Percentiles rank a stretch among this genome's conserved stretches.
phyloP scores from a whole-genome alignment of 2,888 invertebrate species.

The Gibbula magus region DNA sequence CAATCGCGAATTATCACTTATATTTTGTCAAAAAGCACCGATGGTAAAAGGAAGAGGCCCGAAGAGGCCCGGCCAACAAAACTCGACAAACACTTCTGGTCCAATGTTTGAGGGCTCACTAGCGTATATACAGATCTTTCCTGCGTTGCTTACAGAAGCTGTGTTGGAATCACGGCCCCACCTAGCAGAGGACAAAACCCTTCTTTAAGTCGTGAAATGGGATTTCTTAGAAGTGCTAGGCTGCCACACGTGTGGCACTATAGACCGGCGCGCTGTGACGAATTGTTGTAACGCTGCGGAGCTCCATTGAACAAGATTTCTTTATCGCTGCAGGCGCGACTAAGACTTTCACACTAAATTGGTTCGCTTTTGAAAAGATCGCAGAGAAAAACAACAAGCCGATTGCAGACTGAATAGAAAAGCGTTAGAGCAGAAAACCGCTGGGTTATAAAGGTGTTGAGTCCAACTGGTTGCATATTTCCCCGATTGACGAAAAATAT shows the following conservation, averaged over 20 bases:
- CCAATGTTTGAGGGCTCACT: background rate
- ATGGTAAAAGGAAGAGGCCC: background rate
- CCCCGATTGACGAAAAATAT: background rate
- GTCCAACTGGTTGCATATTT: background rate
- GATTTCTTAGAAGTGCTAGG: background rate
- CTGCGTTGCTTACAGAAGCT: background rate
- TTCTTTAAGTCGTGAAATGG: background rate
- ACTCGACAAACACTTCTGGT: conserved; percentile 11
- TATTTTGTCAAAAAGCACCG: conserved; percentile 17
- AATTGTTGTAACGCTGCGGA: conserved; percentile 19
- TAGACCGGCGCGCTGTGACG: conserved; percentile 17
- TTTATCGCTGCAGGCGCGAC: conserved; percentile 29
- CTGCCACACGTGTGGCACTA: background rate
- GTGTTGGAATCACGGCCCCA: background rate
- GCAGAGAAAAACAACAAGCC: conserved; percentile 14
- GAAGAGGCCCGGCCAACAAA: background rate
- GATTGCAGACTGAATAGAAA: conserved; percentile 1
- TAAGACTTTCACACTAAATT: conserved; percentile 30
- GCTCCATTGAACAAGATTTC: conserved; percentile 26
- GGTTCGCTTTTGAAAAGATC: conserved; percentile 12
- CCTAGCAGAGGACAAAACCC: background rate
- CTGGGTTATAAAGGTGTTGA: background rate
- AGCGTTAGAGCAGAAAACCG: conserved; percentile 20
- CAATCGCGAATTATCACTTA: conserved; percentile 13
- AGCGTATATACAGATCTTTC: background rate